Evolutionary conservation across 2,113 vertebrate genomes (phyloP), one percentile per base, ranked within the genome.

Genomic region (Myiagra hebetior): DNA sequence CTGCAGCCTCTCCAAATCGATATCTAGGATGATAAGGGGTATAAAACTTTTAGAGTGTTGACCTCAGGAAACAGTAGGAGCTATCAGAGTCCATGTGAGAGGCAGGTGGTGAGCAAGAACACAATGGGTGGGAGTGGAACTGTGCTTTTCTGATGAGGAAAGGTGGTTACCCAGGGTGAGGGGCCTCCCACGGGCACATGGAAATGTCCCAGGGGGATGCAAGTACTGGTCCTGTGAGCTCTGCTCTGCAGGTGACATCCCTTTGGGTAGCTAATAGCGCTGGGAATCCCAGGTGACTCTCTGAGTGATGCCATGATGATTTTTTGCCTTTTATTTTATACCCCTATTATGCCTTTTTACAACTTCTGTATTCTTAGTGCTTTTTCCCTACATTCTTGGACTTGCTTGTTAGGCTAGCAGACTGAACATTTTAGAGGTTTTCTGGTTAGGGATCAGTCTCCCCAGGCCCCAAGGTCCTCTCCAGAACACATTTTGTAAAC

Each of bases 61-160:
- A 39, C 88, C 63, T 83, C 15, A 90, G 63, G 90, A 83, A 73
- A 49, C 8, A 41, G 75, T 2, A 41, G 85, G 55, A 84, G 27
- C 31, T 80, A 9, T 76, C 8, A 17, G 83, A 77, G 37, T 21
- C 37, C 15, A 10, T 50, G 33, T 82, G 64, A 56, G 74, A 70
- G 52, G 64, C 33, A 44, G 33, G 44, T 69, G 31, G 42, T 70
- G 55, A 69, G 20, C 44, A 31, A n/a, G 59, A 78, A 24, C 9
- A 12, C 0, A 19, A 35, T 53, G 6, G 7, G 24, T 3, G 23
- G 67, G 62, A 47, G 4, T 0, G 0, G 39, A 11, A n/a, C 49
- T 65, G 41, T n/a, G 44, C 37, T 76, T 37, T 15, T 55, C 26
- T 44, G 67, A 7, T n/a, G 44, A 18, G 52, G 39, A 53, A 53